Evolutionary conservation across 2,113 vertebrate species (phyloP).

Genomic region (Labeo catla): DNA sequence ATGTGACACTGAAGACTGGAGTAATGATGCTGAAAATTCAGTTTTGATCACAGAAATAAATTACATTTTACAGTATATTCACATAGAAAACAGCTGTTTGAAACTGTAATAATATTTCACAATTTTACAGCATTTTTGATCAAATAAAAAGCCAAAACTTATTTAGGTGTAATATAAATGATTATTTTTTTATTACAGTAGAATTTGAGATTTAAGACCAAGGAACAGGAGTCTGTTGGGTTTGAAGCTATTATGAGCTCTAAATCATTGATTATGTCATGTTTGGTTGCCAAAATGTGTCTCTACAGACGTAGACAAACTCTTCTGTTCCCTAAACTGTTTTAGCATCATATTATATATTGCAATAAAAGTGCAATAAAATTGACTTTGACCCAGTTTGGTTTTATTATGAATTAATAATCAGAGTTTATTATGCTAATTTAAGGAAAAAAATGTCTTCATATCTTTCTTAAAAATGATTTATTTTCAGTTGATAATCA

Average conservation of each 20-base stretch:
- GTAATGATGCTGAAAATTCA: background rate
- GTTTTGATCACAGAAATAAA: background rate
- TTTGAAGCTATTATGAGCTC: background rate
- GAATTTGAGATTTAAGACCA: too few species aligned
- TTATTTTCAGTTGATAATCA: too few species aligned
- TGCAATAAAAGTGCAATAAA: background rate
- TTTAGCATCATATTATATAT: background rate
- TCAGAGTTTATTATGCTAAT: background rate
- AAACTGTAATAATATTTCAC: too few species aligned
- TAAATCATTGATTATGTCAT: background rate
- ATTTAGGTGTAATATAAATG: too few species aligned
- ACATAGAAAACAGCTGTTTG: too few species aligned
- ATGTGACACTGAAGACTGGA: background rate
- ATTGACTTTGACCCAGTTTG: too few species aligned
- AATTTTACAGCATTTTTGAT: too few species aligned
- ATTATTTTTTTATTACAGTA: too few species aligned
- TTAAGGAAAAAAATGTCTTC: background rate
- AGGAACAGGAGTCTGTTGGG: background rate
- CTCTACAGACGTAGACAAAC: background rate
- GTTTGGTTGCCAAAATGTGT: background rate
- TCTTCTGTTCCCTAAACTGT: background rate
- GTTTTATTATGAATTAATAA: too few species aligned
- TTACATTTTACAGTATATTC: too few species aligned
- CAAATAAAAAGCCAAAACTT: too few species aligned
- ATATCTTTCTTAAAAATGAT: too few species aligned